These are phyloP conservation scores for Pangasius macronema DNA, from an alignment of 2,797 vertebrate species.

Conservation along the genomic window DNA sequence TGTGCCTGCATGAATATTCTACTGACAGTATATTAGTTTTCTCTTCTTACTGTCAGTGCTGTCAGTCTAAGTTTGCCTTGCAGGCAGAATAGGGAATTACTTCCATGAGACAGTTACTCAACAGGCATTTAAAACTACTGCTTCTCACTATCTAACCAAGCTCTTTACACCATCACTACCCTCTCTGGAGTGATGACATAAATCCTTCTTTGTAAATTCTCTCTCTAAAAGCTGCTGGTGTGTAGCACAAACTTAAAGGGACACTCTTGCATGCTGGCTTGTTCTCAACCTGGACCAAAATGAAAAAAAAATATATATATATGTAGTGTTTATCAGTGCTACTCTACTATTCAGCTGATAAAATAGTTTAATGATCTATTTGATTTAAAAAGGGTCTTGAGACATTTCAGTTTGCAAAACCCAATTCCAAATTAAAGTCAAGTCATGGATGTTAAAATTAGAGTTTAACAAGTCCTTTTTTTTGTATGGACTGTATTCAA, in stretches of 20 bases:
- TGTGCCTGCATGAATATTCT: slow-evolving; percentile 13
- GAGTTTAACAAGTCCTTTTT: background rate
- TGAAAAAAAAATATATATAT: background rate
- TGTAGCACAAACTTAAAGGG: background rate
- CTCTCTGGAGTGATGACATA: slow-evolving; percentile 13
- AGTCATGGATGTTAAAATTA: background rate
- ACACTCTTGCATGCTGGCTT: background rate
- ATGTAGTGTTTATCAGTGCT: background rate
- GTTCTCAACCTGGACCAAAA: background rate
- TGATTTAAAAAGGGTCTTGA: background rate
- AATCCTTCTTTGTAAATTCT: slow-evolving; percentile 1
- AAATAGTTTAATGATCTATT: background rate
- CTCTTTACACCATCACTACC: background rate
- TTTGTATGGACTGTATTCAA: background rate
- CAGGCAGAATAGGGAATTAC: slow-evolving; percentile 37
- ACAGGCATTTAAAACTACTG: slow-evolving; percentile 36
- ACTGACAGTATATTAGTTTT: slow-evolving; percentile 33
- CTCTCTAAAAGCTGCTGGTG: background rate
- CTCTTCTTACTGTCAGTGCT: slow-evolving; percentile 21
- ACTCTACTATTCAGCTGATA: background rate
- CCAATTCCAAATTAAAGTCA: background rate
- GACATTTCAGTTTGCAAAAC: background rate
- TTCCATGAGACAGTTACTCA: slow-evolving; percentile 42
- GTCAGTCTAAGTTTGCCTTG: slow-evolving; percentile 40
- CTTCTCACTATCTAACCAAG: slow-evolving; percentile 29